Conservation (phyloP, 2,113 vertebrate species). For the Panthera uncia region DNA sequence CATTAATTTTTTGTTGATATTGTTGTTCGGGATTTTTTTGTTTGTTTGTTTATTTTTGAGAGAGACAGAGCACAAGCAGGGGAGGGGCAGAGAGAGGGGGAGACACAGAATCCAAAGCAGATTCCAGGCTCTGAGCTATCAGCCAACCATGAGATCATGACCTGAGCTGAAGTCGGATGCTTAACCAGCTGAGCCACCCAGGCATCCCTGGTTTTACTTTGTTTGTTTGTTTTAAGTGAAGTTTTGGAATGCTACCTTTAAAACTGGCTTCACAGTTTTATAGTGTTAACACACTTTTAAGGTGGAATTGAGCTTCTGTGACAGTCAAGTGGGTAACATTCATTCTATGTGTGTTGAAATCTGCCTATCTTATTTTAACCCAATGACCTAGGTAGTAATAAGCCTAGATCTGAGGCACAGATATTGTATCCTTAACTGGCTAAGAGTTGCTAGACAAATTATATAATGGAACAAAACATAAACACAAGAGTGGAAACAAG, state of each 20-base stretch:
- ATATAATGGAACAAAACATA: neutral
- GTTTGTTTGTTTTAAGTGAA: neutral
- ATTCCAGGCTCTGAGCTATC: no score
- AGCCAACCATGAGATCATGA: no score
- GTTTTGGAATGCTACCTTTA: neutral
- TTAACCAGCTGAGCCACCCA: no score
- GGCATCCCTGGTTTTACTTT: neutral
- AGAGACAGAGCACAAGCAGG: no score
- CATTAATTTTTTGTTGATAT: neutral
- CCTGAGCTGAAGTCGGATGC: no score
- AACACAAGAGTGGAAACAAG: neutral
- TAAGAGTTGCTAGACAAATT: neutral
- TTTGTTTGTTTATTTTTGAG: no score
- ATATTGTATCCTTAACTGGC: neutral
- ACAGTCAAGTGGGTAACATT: neutral
- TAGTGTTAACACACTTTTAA: neutral
- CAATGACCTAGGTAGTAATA: neutral
- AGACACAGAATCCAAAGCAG: no score
- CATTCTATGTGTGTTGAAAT: neutral
- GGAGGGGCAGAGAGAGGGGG: no score
- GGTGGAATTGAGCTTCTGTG: neutral
- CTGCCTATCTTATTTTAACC: neutral
- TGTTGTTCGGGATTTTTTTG: neutral
- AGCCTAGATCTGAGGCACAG: neutral
- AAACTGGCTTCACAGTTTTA: neutral